Evolutionary conservation across 2,888 invertebrate genomes (phyloP).

Genomic region (Augiades crinisus): DNA sequence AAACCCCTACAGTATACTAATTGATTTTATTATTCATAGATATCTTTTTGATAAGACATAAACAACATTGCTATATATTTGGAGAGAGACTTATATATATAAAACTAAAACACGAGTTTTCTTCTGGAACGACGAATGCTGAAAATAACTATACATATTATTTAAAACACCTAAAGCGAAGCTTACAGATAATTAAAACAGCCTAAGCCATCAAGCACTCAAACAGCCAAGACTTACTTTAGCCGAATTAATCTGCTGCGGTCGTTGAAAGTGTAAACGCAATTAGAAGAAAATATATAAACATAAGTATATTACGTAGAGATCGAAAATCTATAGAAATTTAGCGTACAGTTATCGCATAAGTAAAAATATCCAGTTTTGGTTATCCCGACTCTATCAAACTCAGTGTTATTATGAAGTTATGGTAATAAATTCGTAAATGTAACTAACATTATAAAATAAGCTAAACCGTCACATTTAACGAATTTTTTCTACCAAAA

Average conservation of each 20-base stretch:
- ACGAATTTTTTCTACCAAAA: constrained; percentile 20
- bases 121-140: background rate
- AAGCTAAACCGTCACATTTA: background rate
- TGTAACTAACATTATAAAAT: too few relatives aligned
- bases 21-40: too few relatives aligned
- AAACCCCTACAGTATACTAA: too few relatives aligned
- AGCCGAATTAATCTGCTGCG: constrained; percentile 11
- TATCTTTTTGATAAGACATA: too few relatives aligned
- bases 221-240: constrained; percentile 20
- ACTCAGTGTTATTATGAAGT: constrained; percentile 9
- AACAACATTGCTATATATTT: too few relatives aligned
- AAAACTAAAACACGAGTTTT: too few relatives aligned
- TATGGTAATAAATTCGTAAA: constrained; percentile 7
- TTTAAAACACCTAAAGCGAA: constrained; percentile 2
- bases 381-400: constrained; percentile 13
- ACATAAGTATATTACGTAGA: too few relatives aligned
- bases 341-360: background rate
- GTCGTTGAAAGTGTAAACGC: background rate
- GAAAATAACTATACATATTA: background rate
- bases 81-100: too few relatives aligned
- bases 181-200: constrained; percentile 8
- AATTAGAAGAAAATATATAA: background rate
- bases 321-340: background rate
- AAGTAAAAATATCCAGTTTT: background rate
- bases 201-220: constrained; percentile 14